Base-by-base conservation (phyloP, 1,140 invertebrate species). In the Heliconius hewitsoni region DNA sequence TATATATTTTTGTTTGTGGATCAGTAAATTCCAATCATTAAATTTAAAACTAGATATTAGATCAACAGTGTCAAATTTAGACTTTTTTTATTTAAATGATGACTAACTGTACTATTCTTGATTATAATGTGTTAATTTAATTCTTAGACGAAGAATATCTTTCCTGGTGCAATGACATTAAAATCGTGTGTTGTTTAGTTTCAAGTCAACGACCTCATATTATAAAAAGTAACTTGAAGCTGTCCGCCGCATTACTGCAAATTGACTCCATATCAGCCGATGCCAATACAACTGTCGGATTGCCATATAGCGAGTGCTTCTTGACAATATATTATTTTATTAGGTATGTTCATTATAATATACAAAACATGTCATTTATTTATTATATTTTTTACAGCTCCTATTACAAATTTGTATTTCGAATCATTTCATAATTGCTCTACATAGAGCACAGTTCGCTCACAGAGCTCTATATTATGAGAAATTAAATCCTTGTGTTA, bases 201-300 rank as follows among this genome's bases (percentile, higher is more conserved):
- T 73, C 73, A 74, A 81, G 89, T 92, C 92, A 89, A 85, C 81
- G 91, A 91, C 87, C 90, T 86, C 85, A 74, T 83, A 81, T 84
- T 89, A 85, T 90, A 92, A 91, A 91, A 93, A 91, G 91, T 91
- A 89, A 89, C 89, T 87, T 80, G 92, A 89, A 89, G 85, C 87
- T 84, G 87, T 85, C 85, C 82, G 83, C 78, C 86, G 87, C 84
- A 91, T 86, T 88, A 89, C 89, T 91, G 89, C 91, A 92, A 92
- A 93, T 91, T 89, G 89, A 91, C 82, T 85, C 91, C 91, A 91
- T 93, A 91, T 88, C 81, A 81, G 84, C 78, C 83, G 84, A 84
- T 81, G 84, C 79, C 83, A 70, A 78, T 83, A 82, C 79, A 60
- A 74, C 74, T 79, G 71, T 74, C 66, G 55, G 71, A 34, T 74